Evolutionary conservation across 2,888 invertebrate genomes (phyloP).

Genomic region (Ophraella communa): DNA sequence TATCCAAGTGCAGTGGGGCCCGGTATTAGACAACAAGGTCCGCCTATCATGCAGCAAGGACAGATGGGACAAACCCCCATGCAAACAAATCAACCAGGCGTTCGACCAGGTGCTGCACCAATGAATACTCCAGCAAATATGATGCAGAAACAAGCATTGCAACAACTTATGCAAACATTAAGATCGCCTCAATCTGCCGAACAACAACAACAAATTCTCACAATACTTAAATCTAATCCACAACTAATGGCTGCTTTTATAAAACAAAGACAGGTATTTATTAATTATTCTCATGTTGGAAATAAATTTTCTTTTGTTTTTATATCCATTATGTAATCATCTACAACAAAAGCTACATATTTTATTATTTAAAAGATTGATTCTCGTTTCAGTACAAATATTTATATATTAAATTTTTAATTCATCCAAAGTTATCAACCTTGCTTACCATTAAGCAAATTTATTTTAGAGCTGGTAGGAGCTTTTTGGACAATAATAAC

Average conservation of each 20-base stretch:
- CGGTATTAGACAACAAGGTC: slow-evolving; percentile 60
- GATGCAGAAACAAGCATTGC: slow-evolving; percentile 72
- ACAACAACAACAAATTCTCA: slow-evolving; percentile 88
- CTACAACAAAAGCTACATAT: no score
- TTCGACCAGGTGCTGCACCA: slow-evolving; percentile 39
- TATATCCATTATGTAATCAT: no score
- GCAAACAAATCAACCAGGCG: slow-evolving; percentile 44
- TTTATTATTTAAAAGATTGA: no score
- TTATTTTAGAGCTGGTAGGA: no score
- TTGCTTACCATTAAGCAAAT: no score
- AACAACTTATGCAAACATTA: slow-evolving; percentile 88
- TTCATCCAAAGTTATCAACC: no score
- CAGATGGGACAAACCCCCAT: slow-evolving; percentile 43
- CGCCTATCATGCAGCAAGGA: slow-evolving; percentile 56
- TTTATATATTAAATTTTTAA: no score
- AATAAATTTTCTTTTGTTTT: no score
- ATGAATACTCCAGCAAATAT: slow-evolving; percentile 50
- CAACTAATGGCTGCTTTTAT: slow-evolving; percentile 95
- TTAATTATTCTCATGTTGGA: no score
- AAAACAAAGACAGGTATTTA: slow-evolving; percentile 77
- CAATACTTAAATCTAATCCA: slow-evolving; percentile 91
- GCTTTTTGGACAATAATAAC: no score
- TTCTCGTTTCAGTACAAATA: no score
- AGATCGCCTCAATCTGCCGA: slow-evolving; percentile 89
- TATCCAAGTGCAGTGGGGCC: slow-evolving; percentile 59